phyloP scores from a whole-genome alignment of 1,140 invertebrate species.

The Pygmarrhopalites habei region DNA sequence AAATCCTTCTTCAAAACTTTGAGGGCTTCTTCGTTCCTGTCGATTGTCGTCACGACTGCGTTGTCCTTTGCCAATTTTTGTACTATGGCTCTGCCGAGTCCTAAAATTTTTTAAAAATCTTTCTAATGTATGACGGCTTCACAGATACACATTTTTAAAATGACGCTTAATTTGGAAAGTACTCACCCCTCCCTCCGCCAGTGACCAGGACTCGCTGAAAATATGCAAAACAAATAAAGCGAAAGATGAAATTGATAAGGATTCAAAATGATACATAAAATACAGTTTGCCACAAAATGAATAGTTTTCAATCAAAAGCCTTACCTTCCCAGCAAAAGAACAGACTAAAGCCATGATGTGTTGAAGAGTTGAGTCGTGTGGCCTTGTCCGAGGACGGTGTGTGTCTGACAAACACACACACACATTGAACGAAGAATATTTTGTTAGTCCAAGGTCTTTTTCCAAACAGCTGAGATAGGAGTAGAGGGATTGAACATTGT shows the following conservation, averaged over 20 bases:
- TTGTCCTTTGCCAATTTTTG: conserved; percentile 56
- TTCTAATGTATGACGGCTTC: not conserved
- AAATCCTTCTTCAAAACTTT: conserved; percentile 57
- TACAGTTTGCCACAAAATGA: no score
- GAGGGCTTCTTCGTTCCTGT: conserved; percentile 57
- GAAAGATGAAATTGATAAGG: no score
- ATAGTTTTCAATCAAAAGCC: no score
- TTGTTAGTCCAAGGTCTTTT: no score
- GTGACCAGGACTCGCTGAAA: conserved; percentile 72
- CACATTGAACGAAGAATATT: no score
- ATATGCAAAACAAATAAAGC: no score
- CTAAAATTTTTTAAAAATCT: conserved; percentile 43
- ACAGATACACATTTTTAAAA: conserved; percentile 3
- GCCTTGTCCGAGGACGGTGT: no score
- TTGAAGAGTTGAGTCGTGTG: no score
- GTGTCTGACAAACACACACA: no score
- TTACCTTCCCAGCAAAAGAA: conserved; percentile 61
- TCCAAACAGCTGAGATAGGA: no score
- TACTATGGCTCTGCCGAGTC: conserved; percentile 64
- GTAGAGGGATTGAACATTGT: no score
- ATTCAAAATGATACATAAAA: no score
- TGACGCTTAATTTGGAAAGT: not conserved
- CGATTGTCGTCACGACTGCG: conserved; percentile 66
- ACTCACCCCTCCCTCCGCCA: conserved; percentile 65
- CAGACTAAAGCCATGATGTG: conserved; percentile 47